Percentiles rank a stretch among this genome's conserved stretches.
Evolutionary conservation across 2,113 vertebrate genomes (phyloP).

Genomic region (Eudyptes chrysolophus): DNA sequence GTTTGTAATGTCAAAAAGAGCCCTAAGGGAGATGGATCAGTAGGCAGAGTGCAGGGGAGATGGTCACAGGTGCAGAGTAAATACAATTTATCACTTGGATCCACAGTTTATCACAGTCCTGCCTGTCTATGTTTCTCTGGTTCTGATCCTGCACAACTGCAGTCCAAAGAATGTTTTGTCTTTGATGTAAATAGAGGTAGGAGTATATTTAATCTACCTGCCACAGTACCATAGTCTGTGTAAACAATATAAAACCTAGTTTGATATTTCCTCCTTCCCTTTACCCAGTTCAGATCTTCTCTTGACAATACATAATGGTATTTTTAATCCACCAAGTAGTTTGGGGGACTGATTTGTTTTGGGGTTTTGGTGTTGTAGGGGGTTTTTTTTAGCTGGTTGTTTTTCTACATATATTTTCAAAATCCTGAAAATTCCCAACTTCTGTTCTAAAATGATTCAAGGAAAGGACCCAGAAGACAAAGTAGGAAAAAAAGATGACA

Average conservation of each 20-base stretch:
- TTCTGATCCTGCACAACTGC: background rate
- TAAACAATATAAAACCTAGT: background rate
- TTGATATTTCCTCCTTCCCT: background rate
- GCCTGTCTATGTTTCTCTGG: background rate
- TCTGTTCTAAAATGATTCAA: background rate
- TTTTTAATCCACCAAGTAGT: background rate
- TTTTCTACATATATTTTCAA: background rate
- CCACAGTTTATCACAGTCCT: background rate
- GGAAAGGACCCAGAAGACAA: background rate
- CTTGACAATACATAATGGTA: background rate
- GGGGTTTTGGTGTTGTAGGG: background rate
- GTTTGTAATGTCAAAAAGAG: background rate
- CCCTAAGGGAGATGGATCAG: background rate
- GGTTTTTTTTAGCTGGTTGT: background rate
- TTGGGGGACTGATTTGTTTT: background rate
- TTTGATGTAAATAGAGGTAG: background rate
- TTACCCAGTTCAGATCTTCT: background rate
- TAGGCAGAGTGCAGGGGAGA: background rate
- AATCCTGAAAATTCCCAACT: background rate
- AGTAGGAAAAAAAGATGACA: fast-evolving
- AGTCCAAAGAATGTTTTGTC: background rate
- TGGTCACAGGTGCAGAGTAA: background rate
- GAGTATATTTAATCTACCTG: background rate
- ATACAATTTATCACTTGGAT: background rate
- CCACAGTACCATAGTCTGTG: background rate